Base-by-base conservation (phyloP, 2,113 vertebrate genomes). In the Eurystomus gularis region DNA sequence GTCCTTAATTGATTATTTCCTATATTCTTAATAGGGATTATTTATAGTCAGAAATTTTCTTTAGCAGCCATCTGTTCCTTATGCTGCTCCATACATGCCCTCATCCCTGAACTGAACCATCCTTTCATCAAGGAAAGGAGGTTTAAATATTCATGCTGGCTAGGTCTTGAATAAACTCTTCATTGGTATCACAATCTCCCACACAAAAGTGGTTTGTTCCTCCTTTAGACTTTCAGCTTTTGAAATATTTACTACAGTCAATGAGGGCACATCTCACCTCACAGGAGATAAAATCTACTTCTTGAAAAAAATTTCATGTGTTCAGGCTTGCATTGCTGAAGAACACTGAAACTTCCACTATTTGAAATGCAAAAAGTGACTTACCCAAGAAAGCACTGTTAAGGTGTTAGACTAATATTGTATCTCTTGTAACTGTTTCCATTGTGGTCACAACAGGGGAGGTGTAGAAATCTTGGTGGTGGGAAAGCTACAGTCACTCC, bases 121-220 rank as follows among this genome's bases (percentile, higher is more conserved):
- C 52, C 42, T 93, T 94, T 96, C 84, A 92, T 92, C 86, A 95
- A 94, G 70, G 54, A 95, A 96, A 88, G 77, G 61, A 80, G 76
- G 39, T 96, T 97, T 87, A 97, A 97, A 96, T 96, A 95, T 93
- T 97, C 93, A 88, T 96, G 82, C 55, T 87, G 78, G 57, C 57
- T 93, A 85, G 75, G 61, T 89, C 80, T 82, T 86, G 92, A 78
- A 91, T 73, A 89, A 97, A 94, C 35, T 85, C 75, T 92, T 97
- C 95, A 94, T 94, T 97, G 82, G 48, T 77, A 80, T 85, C 86
- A 93, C 71, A 80, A 1, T 76, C 80, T 95, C 90, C 65, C 46
- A 37, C 66, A 90, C 51, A 85, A 17, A 85, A 87, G 46, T 62
- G 18, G 46, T 85, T 82, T 70, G 57, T 77, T 93, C 58, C 57